Percentiles rank a stretch among this genome's conserved stretches.
Conservation (phyloP, 2,797 vertebrate genomes). For the Peromyscus melanophrys region DNA sequence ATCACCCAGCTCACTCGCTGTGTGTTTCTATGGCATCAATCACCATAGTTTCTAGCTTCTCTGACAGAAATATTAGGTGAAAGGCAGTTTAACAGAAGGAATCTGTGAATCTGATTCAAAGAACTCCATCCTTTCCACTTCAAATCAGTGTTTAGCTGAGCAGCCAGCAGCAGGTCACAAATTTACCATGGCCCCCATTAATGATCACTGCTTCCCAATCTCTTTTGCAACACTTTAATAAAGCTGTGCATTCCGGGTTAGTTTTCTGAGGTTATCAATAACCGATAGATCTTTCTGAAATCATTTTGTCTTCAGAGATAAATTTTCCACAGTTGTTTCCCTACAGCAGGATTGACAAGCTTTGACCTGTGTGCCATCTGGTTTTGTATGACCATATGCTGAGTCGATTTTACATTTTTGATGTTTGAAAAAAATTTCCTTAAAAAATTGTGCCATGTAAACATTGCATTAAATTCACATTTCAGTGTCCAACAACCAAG, state of each 20-base stretch:
- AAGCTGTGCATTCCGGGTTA: constrained; percentile 34
- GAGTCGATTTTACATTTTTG: constrained; percentile 18
- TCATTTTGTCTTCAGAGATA: not conserved
- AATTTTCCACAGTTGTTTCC: constrained; percentile 26
- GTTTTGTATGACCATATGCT: constrained; percentile 20
- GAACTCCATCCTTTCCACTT: constrained; percentile 54
- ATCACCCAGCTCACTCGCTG: constrained; percentile 69
- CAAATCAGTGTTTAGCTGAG: constrained; percentile 45
- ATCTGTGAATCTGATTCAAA: constrained; percentile 73
- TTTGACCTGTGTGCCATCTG: not conserved
- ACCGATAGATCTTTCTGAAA: constrained; percentile 41
- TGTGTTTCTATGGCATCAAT: constrained; percentile 86
- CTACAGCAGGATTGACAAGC: not conserved
- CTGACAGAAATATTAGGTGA: constrained; percentile 80
- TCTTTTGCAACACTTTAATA: constrained; percentile 67
- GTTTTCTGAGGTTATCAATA: constrained; percentile 58
- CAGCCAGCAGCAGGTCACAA: constrained; percentile 28
- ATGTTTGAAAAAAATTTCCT: constrained; percentile 25
- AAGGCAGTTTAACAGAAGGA: constrained; percentile 81
- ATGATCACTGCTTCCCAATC: constrained; percentile 41
- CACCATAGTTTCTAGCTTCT: constrained; percentile 85
- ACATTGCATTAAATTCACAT: constrained; percentile 64
- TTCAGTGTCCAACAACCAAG: constrained; percentile 27
- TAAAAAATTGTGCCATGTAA: not conserved
- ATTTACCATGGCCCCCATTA: not conserved